Conservation (phyloP, 2,888 invertebrate species). For the Pollenia angustigena region DNA sequence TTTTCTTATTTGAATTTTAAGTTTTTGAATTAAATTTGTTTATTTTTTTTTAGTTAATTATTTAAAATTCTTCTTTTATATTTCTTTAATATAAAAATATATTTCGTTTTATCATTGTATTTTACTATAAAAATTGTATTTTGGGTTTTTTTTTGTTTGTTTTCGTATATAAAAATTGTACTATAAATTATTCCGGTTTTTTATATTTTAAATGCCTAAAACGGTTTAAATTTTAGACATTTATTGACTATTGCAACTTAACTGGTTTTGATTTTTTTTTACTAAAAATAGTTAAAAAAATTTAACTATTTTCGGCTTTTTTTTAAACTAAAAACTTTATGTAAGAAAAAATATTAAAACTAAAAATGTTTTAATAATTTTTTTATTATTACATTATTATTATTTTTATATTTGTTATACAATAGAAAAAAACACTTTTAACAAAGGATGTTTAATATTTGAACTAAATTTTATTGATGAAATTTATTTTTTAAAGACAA, state of each 20-base stretch:
- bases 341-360: conserved; percentile 44
- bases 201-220: conserved; percentile 64
- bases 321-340: conserved; percentile 43
- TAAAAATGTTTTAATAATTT: conserved; percentile 62
- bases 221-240: conserved; percentile 68
- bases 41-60: conserved; percentile 57
- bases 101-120: conserved; percentile 69
- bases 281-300: conserved; percentile 61
- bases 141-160: conserved; percentile 69
- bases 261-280: conserved; percentile 77
- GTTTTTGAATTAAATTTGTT: conserved; percentile 57
- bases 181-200: conserved; percentile 85
- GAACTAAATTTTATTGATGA: conserved; percentile 50
- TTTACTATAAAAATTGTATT: conserved; percentile 75
- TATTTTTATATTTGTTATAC: conserved; percentile 55
- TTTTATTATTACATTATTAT: conserved; percentile 50
- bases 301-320: conserved; percentile 55
- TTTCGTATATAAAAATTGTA: conserved; percentile 81
- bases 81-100: conserved; percentile 84
- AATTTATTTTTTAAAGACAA: conserved; percentile 64
- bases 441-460: conserved; percentile 72
- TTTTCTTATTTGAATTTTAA: conserved; percentile 13
- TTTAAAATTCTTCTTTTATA: conserved; percentile 73
- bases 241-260: conserved; percentile 84
- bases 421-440: conserved; percentile 55